A percentile compares a stretch with the other conserved stretches of the same genome.
Conservation (phyloP, 2,797 vertebrate species). For the Syngnathus rostellatus region DNA sequence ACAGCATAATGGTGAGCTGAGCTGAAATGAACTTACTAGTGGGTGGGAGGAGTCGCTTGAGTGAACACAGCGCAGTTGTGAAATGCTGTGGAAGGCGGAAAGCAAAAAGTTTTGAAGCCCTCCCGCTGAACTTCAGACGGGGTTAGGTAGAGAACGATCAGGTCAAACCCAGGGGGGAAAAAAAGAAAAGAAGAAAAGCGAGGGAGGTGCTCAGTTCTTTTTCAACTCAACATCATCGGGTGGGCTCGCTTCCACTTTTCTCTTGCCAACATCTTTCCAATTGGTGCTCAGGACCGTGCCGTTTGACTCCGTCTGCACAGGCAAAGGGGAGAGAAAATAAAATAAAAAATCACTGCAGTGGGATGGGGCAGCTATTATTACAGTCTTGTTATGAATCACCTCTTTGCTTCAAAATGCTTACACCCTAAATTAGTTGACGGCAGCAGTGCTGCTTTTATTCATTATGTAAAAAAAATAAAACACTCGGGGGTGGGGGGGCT, state of each 20-base stretch:
- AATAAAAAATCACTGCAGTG: conserved; percentile 7
- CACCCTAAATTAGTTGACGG: conserved; percentile 11
- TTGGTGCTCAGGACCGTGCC: conserved; percentile 98
- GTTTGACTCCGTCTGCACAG: conserved; percentile 88
- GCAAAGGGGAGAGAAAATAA: background rate
- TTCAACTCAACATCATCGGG: conserved; percentile 91
- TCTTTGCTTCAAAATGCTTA: conserved; percentile 9
- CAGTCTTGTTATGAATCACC: conserved; percentile 21
- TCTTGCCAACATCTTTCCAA: conserved; percentile 90
- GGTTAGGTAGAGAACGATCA: background rate
- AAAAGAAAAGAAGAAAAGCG: background rate
- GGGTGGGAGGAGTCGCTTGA: background rate
- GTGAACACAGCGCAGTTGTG: background rate
- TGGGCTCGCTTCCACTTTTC: conserved; percentile 88
- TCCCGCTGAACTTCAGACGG: conserved; percentile 11
- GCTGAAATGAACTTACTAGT: background rate
- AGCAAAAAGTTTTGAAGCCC: conserved; percentile 4
- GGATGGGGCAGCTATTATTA: conserved; percentile 12
- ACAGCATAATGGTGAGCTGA: background rate
- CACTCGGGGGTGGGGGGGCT: conserved; percentile 6
- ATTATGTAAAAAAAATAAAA: background rate
- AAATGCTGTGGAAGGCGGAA: background rate
- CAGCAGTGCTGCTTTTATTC: conserved; percentile 4
- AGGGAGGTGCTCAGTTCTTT: conserved; percentile 73
- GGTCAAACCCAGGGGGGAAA: conserved; percentile 4